Conservation (phyloP, 2,888 invertebrate species). For the Sisyra terminalis region DNA sequence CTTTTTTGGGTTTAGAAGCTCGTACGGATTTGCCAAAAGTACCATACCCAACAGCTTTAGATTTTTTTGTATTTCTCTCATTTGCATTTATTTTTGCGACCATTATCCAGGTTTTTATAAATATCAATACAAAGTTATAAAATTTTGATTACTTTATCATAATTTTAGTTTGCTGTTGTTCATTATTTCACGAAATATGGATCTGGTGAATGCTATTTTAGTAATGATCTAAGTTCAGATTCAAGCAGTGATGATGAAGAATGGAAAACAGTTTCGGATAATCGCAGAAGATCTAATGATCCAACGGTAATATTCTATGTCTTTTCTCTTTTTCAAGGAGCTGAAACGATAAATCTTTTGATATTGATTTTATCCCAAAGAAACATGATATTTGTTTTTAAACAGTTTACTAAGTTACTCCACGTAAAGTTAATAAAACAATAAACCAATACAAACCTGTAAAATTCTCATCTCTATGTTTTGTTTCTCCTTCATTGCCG, state of each 20-base stretch:
- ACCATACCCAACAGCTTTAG: slow-evolving; percentile 71
- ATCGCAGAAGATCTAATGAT: slow-evolving; percentile 7
- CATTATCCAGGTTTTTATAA: slow-evolving; percentile 42
- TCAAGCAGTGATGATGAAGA: slow-evolving; percentile 38
- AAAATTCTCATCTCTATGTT: no score
- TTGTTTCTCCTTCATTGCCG: no score
- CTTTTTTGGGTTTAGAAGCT: slow-evolving; percentile 63
- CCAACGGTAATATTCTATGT: neutral
- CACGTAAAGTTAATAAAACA: no score
- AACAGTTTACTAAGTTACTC: no score
- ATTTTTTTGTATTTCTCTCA: slow-evolving; percentile 67
- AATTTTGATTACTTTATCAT: slow-evolving; percentile 10
- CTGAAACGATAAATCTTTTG: neutral
- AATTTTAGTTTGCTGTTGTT: slow-evolving; percentile 53
- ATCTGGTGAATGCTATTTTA: slow-evolving; percentile 61
- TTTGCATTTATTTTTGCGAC: slow-evolving; percentile 69
- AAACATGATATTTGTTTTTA: neutral
- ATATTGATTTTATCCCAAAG: neutral
- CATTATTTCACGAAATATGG: slow-evolving; percentile 77
- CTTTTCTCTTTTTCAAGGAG: no score
- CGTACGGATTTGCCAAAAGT: slow-evolving; percentile 71
- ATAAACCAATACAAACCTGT: no score
- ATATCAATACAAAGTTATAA: slow-evolving; percentile 2
- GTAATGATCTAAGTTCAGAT: slow-evolving; percentile 42
- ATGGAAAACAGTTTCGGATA: slow-evolving; percentile 13